A percentile compares a stretch with the other conserved stretches of the same genome.
Conservation (phyloP, 2,797 vertebrate genomes). For the Fundulus diaphanus region DNA sequence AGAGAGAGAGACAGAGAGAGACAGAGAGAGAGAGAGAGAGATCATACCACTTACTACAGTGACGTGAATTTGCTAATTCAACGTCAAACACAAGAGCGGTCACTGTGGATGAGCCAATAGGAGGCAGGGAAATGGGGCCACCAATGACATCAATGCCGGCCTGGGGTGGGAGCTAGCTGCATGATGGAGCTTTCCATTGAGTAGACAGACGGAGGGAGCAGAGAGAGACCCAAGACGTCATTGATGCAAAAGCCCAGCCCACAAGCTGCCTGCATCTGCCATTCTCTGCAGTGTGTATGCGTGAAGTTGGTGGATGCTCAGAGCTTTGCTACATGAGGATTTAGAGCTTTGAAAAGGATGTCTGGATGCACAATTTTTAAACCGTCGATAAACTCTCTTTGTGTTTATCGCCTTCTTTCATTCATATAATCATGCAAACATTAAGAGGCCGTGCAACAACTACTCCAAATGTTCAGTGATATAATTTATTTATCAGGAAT, state of each 20-base stretch:
- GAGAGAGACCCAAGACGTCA: slow-evolving; percentile 53
- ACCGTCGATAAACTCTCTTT: slow-evolving; percentile 14
- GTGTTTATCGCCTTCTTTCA: background rate
- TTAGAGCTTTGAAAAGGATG: slow-evolving; percentile 1
- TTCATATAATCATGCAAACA: background rate
- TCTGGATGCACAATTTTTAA: slow-evolving; percentile 11
- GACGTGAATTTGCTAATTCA: slow-evolving; percentile 69
- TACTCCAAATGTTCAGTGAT: slow-evolving; percentile 8
- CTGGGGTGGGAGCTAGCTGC: slow-evolving; percentile 67
- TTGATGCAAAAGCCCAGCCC: slow-evolving; percentile 31
- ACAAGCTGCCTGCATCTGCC: slow-evolving; percentile 21
- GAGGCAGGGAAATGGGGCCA: slow-evolving; percentile 74
- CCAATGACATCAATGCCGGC: slow-evolving; percentile 77
- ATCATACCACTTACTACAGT: slow-evolving; percentile 68
- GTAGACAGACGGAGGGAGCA: slow-evolving; percentile 69
- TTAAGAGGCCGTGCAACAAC: background rate
- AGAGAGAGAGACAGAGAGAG: no score
- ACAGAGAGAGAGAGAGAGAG: background rate
- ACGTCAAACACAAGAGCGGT: slow-evolving; percentile 68
- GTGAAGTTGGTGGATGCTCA: slow-evolving; percentile 8
- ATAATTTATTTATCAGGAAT: slow-evolving; percentile 12
- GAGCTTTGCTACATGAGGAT: background rate
- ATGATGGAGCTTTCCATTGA: slow-evolving; percentile 74
- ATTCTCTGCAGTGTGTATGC: slow-evolving; percentile 18
- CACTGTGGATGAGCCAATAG: slow-evolving; percentile 64